Conservation (phyloP, 1,140 invertebrate genomes). For the Apis dorsata region DNA sequence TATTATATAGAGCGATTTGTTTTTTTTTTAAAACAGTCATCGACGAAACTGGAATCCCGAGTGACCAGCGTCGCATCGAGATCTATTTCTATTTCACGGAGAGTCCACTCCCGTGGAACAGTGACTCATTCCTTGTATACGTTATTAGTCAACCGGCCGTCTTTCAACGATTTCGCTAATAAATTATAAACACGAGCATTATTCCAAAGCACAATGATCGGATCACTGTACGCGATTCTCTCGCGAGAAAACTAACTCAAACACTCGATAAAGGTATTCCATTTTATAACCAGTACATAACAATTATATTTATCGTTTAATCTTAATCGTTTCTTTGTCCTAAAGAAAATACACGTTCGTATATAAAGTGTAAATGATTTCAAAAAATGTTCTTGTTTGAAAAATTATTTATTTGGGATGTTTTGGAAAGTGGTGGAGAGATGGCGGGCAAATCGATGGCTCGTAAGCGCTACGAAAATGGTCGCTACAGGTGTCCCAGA, state of each 20-base stretch:
- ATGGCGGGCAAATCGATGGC: background rate
- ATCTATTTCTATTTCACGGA: constrained; percentile 74
- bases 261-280: too few species aligned
- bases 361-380: too few species aligned
- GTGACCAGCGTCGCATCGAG: constrained; percentile 39
- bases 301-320: too few species aligned
- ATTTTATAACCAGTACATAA: too few species aligned
- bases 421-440: background rate
- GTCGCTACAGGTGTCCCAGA: constrained; percentile 54
- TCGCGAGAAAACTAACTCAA: too few species aligned
- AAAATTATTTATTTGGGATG: background rate
- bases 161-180: constrained; percentile 48
- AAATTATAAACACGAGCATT: constrained; percentile 63
- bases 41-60: constrained; percentile 51
- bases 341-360: too few species aligned
- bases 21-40: constrained; percentile 53
- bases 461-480: constrained; percentile 41
- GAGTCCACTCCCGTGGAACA: constrained; percentile 59
- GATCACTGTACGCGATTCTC: too few species aligned
- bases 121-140: constrained; percentile 70
- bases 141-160: constrained; percentile 67
- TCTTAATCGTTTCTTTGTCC: too few species aligned
- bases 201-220: background rate
- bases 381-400: too few species aligned
- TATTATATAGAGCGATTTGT: background rate